A percentile compares a stretch with the other conserved stretches of the same genome.
Evolutionary conservation across 2,888 invertebrate species (phyloP).

Genomic region (Cataglyphis altisquamis): DNA sequence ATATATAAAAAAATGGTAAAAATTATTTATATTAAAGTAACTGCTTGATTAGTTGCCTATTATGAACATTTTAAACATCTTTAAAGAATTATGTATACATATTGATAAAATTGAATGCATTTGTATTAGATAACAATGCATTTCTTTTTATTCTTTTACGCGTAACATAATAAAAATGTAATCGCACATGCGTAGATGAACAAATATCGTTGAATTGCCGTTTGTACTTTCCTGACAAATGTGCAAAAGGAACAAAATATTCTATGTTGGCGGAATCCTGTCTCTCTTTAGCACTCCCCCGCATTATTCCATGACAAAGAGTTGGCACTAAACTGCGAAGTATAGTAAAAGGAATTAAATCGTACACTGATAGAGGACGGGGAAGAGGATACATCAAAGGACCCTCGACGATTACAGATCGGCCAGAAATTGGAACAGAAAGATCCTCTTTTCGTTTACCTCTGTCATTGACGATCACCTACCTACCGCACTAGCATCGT

Average conservation of each 20-base stretch:
- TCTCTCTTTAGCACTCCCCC: not conserved
- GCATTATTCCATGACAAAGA: constrained; percentile 20
- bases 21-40: not conserved
- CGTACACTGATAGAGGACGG: not conserved
- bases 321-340: constrained; percentile 4
- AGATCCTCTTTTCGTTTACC: constrained; percentile 53
- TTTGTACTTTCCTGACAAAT: not conserved
- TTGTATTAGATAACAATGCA: not conserved
- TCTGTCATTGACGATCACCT: constrained; percentile 64
- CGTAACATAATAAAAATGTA: constrained; percentile 1
- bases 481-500: constrained; percentile 55
- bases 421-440: constrained; percentile 57
- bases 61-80: not conserved
- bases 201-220: not conserved
- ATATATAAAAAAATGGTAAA: not conserved
- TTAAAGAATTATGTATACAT: not conserved
- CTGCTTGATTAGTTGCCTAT: not conserved
- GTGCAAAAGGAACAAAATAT: not conserved
- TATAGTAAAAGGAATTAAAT: constrained; percentile 34
- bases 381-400: constrained; percentile 63
- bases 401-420: constrained; percentile 66
- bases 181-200: not conserved
- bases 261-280: not conserved
- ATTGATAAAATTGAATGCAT: not conserved
- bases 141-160: not conserved